phyloP scores from a whole-genome alignment of 2,797 vertebrate species.

The Catamblyrhynchus diadema region DNA sequence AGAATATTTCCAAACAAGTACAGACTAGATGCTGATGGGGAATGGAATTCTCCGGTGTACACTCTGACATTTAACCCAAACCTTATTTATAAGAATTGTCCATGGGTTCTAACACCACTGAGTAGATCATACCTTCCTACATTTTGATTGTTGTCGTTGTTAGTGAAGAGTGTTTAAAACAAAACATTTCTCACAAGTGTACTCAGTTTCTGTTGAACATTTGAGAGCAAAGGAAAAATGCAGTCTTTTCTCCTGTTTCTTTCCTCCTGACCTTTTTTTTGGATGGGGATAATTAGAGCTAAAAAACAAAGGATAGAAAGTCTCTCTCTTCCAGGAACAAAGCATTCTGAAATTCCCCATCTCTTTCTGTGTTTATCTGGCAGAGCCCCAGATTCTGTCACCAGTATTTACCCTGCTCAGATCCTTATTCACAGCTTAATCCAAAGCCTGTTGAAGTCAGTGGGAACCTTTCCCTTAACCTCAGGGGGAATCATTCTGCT shows the following conservation, averaged over 20 bases:
- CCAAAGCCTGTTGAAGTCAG: conserved; percentile 37
- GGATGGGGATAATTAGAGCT: background rate
- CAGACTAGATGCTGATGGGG: background rate
- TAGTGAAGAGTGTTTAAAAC: background rate
- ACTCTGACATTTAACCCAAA: background rate
- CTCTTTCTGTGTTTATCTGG: conserved; percentile 39
- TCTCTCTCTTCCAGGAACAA: conserved; percentile 32
- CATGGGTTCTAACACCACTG: background rate
- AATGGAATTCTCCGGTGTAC: background rate
- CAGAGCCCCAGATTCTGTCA: conserved; percentile 30
- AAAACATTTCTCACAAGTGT: background rate
- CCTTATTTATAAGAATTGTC: background rate
- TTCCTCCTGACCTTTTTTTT: background rate
- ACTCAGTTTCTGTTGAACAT: background rate
- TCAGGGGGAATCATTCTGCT: conserved; percentile 20
- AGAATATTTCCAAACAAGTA: background rate
- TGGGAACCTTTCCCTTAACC: conserved; percentile 48
- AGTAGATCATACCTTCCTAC: background rate
- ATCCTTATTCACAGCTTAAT: conserved; percentile 34
- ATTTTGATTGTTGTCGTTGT: background rate
- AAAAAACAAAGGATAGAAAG: background rate
- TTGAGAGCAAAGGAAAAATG: background rate
- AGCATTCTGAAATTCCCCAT: conserved; percentile 27
- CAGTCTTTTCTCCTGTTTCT: background rate
- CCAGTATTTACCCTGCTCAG: background rate